A percentile compares a stretch with the other conserved stretches of the same genome.
Conservation (phyloP, 2,797 vertebrate genomes). For the Platalea minor region DNA sequence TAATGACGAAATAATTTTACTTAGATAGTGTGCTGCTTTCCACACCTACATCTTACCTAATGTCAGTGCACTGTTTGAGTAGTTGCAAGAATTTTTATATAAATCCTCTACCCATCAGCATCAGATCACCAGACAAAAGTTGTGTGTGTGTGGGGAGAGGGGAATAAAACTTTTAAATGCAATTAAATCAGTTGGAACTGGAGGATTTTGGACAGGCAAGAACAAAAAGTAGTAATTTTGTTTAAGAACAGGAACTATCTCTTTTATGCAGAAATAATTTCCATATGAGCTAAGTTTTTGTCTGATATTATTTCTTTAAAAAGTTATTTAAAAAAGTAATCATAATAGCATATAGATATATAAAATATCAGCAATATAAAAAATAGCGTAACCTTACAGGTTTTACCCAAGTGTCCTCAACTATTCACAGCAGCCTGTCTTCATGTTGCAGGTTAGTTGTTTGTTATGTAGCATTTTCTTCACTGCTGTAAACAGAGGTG, state of each 20-base stretch:
- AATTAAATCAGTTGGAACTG: not conserved
- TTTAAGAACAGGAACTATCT: not conserved
- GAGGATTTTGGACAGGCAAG: not conserved
- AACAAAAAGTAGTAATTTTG: not conserved
- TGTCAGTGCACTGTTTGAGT: not conserved
- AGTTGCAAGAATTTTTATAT: not conserved
- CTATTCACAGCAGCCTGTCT: not conserved
- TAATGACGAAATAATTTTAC: not conserved
- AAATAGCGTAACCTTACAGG: not conserved
- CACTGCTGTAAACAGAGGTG: not conserved
- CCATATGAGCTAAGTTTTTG: fast-evolving
- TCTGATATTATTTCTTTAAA: not conserved
- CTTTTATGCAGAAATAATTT: not conserved
- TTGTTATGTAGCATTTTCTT: not conserved
- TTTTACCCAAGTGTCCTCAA: not conserved
- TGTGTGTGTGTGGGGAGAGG: fast-evolving
- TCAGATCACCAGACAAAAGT: not conserved
- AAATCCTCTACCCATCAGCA: not conserved
- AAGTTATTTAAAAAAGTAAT: not conserved
- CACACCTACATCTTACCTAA: not conserved
- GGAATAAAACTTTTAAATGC: not conserved
- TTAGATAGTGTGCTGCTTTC: not conserved
- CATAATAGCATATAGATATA: not conserved
- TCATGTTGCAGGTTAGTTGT: not conserved
- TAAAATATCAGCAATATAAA: not conserved